Base-by-base conservation (phyloP, 2,113 vertebrate genomes). In the Dipodomys merriami region DNA sequence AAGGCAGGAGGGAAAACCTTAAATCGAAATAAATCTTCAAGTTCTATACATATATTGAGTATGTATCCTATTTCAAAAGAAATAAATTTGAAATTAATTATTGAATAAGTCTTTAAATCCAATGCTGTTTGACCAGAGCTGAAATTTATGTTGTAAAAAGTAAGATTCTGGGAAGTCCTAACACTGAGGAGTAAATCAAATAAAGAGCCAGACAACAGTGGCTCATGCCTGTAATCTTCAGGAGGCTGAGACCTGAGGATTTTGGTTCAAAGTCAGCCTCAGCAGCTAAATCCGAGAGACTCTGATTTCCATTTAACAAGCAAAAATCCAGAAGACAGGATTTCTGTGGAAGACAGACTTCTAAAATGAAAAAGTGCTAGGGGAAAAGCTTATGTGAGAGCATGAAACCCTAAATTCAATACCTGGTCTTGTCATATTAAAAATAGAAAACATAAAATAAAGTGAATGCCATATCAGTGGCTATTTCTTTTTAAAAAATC, bases 11-110 rank as follows among this genome's bases (percentile, higher is more conserved):
- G 69, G 46, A 90, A 95, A 94, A 86, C 23, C 35, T 78, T 74
- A 90, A 91, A 71, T 49, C 35, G n/a, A 86, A 94, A 94, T 92
- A 94, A 92, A 81, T 91, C 23, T 93, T 25, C 84, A 81, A 82
- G 73, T 77, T 49, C 68, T 87, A 67, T 18, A 49, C 92, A 33
- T 68, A 85, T 25, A 94, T 9, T 83, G 19, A 79, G 25, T 49
- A 5, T 44, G 76, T 12, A 49, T 49, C 10, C 30, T 35, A 92
- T 92, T 94, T 85, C 44, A 91, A 69, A 95, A 92, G 62, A 91
- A 86, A 91, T 46, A 27, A 19, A 92, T 27, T 77, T 91, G 46
- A 27, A 93, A 81, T 33, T 33, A 76, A 39, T 16, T 64, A 30
- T 78, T 79, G 85, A 53, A 27, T 49, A 11, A 27, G 10, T 86